phyloP scores from a whole-genome alignment of 2,113 vertebrate species.

The Austrofundulus limnaeus region DNA sequence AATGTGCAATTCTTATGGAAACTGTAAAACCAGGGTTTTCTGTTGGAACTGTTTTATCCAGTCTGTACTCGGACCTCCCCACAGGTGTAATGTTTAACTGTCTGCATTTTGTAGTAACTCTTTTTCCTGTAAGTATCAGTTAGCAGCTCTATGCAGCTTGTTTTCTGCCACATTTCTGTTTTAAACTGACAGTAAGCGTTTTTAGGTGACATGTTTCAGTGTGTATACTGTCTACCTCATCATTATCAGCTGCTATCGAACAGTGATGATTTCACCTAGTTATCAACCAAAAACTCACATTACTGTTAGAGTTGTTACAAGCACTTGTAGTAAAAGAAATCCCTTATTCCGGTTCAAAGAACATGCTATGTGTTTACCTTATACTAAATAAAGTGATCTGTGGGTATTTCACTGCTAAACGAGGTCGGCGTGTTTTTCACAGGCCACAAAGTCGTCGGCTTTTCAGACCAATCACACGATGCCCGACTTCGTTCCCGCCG shows the following conservation, averaged over 20 bases:
- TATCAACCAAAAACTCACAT: constrained; percentile 71
- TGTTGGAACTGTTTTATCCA: constrained; percentile 33
- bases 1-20: constrained; percentile 27
- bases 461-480: constrained; percentile 58
- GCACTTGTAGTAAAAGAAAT: constrained; percentile 58
- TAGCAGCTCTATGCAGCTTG: constrained; percentile 56
- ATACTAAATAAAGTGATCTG: constrained; percentile 79
- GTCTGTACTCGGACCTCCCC: constrained; percentile 33
- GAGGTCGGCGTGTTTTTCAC: constrained; percentile 57
- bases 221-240: constrained; percentile 80
- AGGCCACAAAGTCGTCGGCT: constrained; percentile 26
- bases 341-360: constrained; percentile 45
- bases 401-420: constrained; percentile 57
- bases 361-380: constrained; percentile 66
- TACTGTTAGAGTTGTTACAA: constrained; percentile 43
- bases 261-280: constrained; percentile 72
- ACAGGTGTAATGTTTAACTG: constrained; percentile 48
- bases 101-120: constrained; percentile 51
- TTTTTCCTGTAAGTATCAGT: constrained; percentile 48
- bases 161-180: constrained; percentile 38
- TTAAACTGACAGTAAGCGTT: constrained; percentile 16
- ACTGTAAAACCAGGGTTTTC: constrained; percentile 37
- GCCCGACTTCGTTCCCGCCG: constrained; percentile 56
- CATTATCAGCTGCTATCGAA: constrained; percentile 75
- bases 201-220: constrained; percentile 27